Evolutionary conservation across 2,888 invertebrate species (phyloP), one percentile per base, ranked within the genome.

Genomic region (Clivina fossor): DNA sequence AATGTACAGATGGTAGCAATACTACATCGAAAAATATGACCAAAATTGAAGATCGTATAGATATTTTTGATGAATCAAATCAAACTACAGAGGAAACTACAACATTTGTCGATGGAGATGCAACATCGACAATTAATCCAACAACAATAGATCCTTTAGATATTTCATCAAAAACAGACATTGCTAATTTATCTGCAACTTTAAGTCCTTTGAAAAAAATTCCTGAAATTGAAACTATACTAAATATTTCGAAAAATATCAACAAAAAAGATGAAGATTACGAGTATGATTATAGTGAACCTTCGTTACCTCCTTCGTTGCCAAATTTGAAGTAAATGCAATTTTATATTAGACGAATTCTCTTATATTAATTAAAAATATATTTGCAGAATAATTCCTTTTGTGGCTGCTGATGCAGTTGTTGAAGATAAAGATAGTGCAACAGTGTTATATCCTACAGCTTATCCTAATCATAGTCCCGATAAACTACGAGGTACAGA

Each of bases 371-470:
- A n/a, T n/a, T n/a, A n/a, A n/a, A n/a, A n/a, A n/a, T n/a, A n/a
- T 48, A 60, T 58, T 78, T 78, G 41, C 73, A 90, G 90, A 69
- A 92, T 92, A 47, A 91, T 92, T 64, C 90, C 91, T 4, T 92
- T 92, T 71, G 83, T 91, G 58, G 90, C 90, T 22, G 88, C 90
- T 3, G 92, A 92, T 69, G 92, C 92, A 1, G 82, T 91, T 9
- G 78, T 85, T 13, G 80, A 84, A 59, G 78, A 81, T 58, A 78
- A 78, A 61, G 68, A 70, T 48, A 63, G 46, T 16, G 57, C 62
- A 58, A 59, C 58, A 28, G 43, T 68, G 43, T 59, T 65, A 26
- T 61, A 62, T 4, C 76, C 78, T 61, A 72, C 74, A 38, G 66
- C 69, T n/a, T 69, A 66, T 57, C 63, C 68, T 8, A 49, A 57